Evolutionary conservation across 1,140 invertebrate genomes (phyloP).

Genomic region (Drosophila novamexicana): DNA sequence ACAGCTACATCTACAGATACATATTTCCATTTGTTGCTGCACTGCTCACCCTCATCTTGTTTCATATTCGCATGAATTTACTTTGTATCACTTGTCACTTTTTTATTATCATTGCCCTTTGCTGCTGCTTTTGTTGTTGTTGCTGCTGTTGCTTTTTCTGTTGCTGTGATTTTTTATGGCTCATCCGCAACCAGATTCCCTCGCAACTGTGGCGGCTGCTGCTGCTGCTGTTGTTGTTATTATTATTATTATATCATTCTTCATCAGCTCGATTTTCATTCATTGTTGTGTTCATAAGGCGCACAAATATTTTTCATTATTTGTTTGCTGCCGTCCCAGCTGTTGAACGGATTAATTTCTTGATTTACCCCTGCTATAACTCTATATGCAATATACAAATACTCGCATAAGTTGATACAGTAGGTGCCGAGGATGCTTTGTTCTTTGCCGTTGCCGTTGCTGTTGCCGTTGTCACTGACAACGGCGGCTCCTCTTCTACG

Average conservation of each 20-base stretch:
- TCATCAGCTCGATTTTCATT: slow-evolving; percentile 80
- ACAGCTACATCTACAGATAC: slow-evolving; percentile 34
- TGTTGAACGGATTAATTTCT: slow-evolving; percentile 83
- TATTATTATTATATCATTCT: slow-evolving; percentile 82
- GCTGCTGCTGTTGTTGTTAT: slow-evolving; percentile 47
- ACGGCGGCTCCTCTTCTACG: slow-evolving; percentile 2
- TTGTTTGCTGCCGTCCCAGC: slow-evolving; percentile 74
- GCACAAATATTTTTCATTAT: slow-evolving; percentile 73
- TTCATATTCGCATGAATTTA: slow-evolving; percentile 81
- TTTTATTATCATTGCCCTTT: slow-evolving; percentile 68
- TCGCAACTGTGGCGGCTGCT: slow-evolving; percentile 16
- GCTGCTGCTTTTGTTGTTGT: slow-evolving; percentile 32
- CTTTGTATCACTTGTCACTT: slow-evolving; percentile 83
- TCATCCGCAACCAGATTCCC: slow-evolving; percentile 58
- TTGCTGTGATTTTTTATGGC: slow-evolving; percentile 76
- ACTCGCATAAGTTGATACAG: background rate
- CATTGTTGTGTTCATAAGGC: slow-evolving; percentile 77
- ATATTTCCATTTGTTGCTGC: slow-evolving; percentile 67
- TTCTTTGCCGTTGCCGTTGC: slow-evolving; percentile 54
- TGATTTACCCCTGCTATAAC: slow-evolving; percentile 70
- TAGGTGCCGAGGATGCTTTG: slow-evolving; percentile 52
- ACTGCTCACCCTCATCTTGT: slow-evolving; percentile 41
- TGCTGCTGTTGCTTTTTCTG: slow-evolving; percentile 16
- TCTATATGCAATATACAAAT: background rate
- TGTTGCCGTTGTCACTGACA: slow-evolving; percentile 43